These are phyloP conservation scores for Parambassis ranga DNA, from an alignment of 2,797 vertebrate species.

Conservation along the genomic window DNA sequence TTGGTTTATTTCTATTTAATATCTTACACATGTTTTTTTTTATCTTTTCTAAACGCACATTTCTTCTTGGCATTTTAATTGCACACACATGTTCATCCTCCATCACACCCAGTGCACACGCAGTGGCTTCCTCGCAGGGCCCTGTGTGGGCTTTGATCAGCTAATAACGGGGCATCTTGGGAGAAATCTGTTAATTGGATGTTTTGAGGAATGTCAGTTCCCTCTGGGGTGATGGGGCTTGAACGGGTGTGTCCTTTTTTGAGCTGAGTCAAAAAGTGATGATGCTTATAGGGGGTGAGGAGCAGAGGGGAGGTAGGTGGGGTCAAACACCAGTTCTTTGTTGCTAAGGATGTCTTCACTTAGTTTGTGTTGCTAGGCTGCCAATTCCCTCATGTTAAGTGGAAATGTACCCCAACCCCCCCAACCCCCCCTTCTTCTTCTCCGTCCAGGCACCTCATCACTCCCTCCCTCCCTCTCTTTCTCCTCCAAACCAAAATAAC, in stretches of 20 bases:
- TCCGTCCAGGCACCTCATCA: conserved; percentile 57
- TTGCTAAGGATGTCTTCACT: conserved; percentile 82
- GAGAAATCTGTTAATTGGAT: conserved; percentile 36
- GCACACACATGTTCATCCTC: background rate
- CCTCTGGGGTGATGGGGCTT: background rate
- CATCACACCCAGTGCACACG: background rate
- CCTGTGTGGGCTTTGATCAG: conserved; percentile 21
- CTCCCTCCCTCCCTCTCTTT: conserved; percentile 55
- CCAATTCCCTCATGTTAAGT: conserved; percentile 79
- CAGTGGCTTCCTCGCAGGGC: background rate
- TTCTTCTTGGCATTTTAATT: conserved; percentile 5
- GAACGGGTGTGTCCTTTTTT: background rate
- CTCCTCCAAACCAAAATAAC: conserved; percentile 83
- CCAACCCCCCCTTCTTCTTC: conserved; percentile 34
- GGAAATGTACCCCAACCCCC: conserved; percentile 62
- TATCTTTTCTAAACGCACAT: background rate
- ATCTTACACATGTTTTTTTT: background rate
- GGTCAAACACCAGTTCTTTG: conserved; percentile 64
- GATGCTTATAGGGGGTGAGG: background rate
- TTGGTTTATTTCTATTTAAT: background rate
- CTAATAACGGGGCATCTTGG: conserved; percentile 20
- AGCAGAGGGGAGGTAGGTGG: conserved; percentile 10
- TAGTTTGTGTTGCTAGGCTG: conserved; percentile 85
- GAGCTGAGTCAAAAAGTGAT: conserved; percentile 4
- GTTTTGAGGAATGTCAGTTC: conserved; percentile 8